These are phyloP conservation scores for Erythrocercus mccallii DNA, from an alignment of 2,113 vertebrate species.

Conservation along the genomic window DNA sequence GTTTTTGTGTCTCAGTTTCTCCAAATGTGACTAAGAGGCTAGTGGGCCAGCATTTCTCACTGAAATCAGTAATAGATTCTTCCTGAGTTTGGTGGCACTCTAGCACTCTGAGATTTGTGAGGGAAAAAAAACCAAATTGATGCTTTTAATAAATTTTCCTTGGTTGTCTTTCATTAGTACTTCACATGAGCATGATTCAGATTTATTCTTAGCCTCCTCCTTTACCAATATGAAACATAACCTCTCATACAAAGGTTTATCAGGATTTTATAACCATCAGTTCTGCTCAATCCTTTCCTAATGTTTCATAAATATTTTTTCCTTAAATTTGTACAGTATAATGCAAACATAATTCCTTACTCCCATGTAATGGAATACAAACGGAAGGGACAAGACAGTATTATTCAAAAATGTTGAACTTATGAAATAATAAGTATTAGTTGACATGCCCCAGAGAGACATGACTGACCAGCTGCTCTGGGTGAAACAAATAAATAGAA, in stretches of 20 bases:
- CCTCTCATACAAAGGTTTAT: background rate
- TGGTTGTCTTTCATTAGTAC: background rate
- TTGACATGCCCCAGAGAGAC: slow-evolving; percentile 25
- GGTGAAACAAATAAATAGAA: slow-evolving; percentile 47
- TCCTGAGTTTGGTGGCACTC: background rate
- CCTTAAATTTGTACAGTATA: background rate
- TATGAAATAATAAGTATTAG: slow-evolving; percentile 52
- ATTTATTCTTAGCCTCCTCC: background rate
- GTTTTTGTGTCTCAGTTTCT: slow-evolving; percentile 22
- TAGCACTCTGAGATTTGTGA: background rate
- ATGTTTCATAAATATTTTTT: background rate
- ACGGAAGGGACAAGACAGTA: slow-evolving; percentile 11
- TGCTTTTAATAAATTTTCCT: slow-evolving; percentile 21
- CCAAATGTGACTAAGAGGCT: slow-evolving; percentile 3
- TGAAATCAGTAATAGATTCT: background rate
- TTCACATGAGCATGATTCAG: background rate
- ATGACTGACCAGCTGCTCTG: slow-evolving; percentile 34
- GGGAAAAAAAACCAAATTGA: background rate
- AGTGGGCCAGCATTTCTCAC: background rate
- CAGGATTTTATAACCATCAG: background rate
- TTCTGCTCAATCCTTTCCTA: background rate
- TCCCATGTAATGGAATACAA: slow-evolving; percentile 20
- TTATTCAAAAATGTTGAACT: slow-evolving; percentile 31
- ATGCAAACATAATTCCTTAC: background rate
- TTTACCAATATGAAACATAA: background rate